Base-by-base conservation (phyloP, 2,888 invertebrate species). In the Melieria crassipennis region DNA sequence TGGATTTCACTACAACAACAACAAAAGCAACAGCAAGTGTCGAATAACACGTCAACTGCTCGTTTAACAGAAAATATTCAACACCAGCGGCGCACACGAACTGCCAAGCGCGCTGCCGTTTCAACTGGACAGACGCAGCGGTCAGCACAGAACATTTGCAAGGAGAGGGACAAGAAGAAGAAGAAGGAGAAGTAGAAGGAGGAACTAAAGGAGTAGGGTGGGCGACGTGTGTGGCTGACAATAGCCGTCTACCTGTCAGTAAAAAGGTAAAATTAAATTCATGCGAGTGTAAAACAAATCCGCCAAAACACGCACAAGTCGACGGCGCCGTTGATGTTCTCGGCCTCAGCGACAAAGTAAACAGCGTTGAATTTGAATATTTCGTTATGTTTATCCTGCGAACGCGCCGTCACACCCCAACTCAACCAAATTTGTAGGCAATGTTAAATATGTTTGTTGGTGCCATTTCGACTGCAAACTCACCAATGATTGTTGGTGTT, bases 31-130 rank as follows among this genome's bases (percentile, higher is more conserved):
- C 3, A 62, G 48, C n/a, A 66, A 69, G 63, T 62, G 56, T 63
- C 63, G 56, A 62, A 57, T 62, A 47, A 56, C 62, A 63, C 63
- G 60, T 60, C 62, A 63, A 62, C 69, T 63, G 52, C 62, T 63
- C 60, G 42, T 67, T 67, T 60, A 42, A 52, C 52, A 52, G 52
- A n/a, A 11, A 52, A 52, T n/a, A 50, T 55, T 7, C 46, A 13
- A 46, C 58, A 50, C 7, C 45, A 45, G n/a, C 52, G 50, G 7
- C 50, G 13, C 6, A 52, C 52, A 52, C 52, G 13, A 11, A 30
- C 16, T 16, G 56, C 16, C 47, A 16, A 67, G 9, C 47, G 50
- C 46, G 46, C n/a, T 30, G 56, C 5, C 46, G 13, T 13, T 9
- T n/a, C 46, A 48, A 30, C 42, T 58, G 3, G 9, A 9, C 16